phyloP scores from a whole-genome alignment of 1,140 invertebrate species.

The Oryzaephilus surinamensis region DNA sequence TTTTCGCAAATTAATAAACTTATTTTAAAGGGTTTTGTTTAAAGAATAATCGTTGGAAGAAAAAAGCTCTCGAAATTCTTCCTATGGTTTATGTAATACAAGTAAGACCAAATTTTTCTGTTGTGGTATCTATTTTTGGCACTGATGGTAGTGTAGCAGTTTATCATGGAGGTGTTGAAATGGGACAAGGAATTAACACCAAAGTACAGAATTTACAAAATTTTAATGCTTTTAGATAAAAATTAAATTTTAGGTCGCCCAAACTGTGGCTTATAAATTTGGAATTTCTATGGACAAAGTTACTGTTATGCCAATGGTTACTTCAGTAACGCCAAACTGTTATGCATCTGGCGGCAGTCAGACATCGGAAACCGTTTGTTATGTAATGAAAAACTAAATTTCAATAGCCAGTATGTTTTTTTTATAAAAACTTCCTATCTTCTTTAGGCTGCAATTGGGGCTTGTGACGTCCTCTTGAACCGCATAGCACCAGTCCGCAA shows the following conservation, averaged over 20 bases:
- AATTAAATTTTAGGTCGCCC: conserved; percentile 45
- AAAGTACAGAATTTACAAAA: conserved; percentile 30
- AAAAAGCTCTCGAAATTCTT: conserved; percentile 55
- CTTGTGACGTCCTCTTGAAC: conserved; percentile 52
- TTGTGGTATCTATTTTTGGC: conserved; percentile 59
- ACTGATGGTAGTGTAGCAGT: conserved; percentile 66
- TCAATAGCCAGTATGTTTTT: conserved; percentile 3
- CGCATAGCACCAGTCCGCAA: conserved; percentile 52
- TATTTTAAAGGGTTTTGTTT: not conserved
- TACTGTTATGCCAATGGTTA: conserved; percentile 55
- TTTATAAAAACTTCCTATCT: conserved; percentile 7
- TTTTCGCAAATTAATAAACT: not conserved
- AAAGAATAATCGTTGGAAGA: conserved; percentile 60
- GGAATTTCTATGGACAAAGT: conserved; percentile 63
- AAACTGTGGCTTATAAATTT: conserved; percentile 64
- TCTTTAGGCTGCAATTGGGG: conserved; percentile 50
- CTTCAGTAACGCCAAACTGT: conserved; percentile 54
- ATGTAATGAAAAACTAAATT: conserved; percentile 41
- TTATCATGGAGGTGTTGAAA: conserved; percentile 69
- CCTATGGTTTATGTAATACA: conserved; percentile 55
- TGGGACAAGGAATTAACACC: conserved; percentile 76
- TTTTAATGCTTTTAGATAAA: not conserved
- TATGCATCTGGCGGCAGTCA: conserved; percentile 58
- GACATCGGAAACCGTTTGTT: conserved; percentile 57
- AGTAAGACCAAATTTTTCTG: conserved; percentile 48